phyloP scores from a whole-genome alignment of 2,888 invertebrate species.

The Lepidocyrtoides sp. region DNA sequence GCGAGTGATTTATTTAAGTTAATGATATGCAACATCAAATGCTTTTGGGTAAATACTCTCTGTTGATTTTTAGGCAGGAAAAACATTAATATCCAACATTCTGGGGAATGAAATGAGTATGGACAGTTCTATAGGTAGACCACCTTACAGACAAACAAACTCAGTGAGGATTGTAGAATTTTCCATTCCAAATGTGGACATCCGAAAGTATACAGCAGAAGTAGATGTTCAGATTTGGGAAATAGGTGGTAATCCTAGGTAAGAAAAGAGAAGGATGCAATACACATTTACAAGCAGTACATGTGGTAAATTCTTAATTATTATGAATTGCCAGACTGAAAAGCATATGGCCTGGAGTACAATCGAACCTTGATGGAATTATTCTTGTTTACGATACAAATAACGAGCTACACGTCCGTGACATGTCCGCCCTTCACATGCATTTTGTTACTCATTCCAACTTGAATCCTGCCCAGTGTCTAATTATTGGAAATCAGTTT shows the following conservation, averaged over 20 bases:
- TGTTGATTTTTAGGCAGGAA: conserved; percentile 79
- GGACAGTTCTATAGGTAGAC: conserved; percentile 74
- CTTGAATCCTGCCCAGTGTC: conserved; percentile 80
- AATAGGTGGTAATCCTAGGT: conserved; percentile 85
- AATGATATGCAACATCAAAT: not conserved
- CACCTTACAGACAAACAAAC: conserved; percentile 84
- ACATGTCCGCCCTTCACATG: conserved; percentile 84
- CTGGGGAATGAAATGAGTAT: conserved; percentile 83
- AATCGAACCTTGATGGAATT: conserved; percentile 83
- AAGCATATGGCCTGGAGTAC: conserved; percentile 83
- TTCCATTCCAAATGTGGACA: conserved; percentile 77
- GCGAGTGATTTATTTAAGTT: not conserved
- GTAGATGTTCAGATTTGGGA: conserved; percentile 84
- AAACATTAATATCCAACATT: conserved; percentile 83
- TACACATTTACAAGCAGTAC: not conserved
- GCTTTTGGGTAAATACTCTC: not conserved
- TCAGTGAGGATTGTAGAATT: conserved; percentile 84
- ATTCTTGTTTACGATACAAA: conserved; percentile 83
- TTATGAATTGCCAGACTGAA: conserved; percentile 75
- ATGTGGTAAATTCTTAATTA: conserved; percentile 1
- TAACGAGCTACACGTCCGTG: conserved; percentile 82
- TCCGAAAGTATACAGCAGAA: conserved; percentile 82
- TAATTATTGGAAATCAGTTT: conserved; percentile 84
- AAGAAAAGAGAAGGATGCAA: conserved; percentile 5
- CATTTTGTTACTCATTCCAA: conserved; percentile 84